Conservation (phyloP, 2,113 vertebrate species). For the Ptilonorhynchus violaceus region DNA sequence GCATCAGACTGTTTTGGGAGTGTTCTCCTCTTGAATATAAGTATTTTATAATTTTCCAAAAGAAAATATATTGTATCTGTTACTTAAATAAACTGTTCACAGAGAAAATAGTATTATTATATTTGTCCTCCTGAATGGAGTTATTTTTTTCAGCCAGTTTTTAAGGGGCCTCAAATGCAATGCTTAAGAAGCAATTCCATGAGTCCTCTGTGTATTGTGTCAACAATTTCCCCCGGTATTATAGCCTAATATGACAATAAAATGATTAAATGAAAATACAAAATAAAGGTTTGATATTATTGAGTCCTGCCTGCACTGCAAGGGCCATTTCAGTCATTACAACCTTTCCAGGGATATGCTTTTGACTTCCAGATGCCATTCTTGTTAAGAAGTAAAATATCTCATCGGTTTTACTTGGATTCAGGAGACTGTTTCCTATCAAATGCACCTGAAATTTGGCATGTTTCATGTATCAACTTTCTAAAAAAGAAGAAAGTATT, state of each 20-base stretch:
- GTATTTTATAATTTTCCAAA: slow-evolving; percentile 21
- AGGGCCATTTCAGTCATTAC: not conserved
- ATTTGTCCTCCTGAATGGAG: slow-evolving; percentile 20
- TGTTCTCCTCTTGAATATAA: slow-evolving; percentile 40
- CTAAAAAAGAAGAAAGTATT: slow-evolving; percentile 18
- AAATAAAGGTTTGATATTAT: not conserved
- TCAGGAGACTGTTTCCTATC: slow-evolving; percentile 49
- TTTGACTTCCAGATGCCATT: slow-evolving; percentile 31
- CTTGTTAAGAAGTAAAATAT: not conserved
- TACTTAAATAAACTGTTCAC: slow-evolving; percentile 19
- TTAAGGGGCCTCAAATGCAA: not conserved
- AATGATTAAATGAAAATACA: not conserved
- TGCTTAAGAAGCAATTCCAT: not conserved
- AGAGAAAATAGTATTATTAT: slow-evolving; percentile 22
- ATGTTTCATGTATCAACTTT: slow-evolving; percentile 22
- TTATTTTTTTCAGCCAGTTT: not conserved
- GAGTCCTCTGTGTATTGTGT: not conserved
- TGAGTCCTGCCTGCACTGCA: slow-evolving; percentile 9
- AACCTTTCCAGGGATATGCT: not conserved
- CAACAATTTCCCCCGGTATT: not conserved
- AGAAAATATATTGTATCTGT: slow-evolving; percentile 34
- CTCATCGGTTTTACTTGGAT: slow-evolving; percentile 1
- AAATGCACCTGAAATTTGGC: slow-evolving; percentile 21
- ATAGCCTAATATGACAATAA: not conserved
- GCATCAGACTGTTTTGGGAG: not conserved